Evolutionary conservation across 2,113 vertebrate species (phyloP).

Genomic region (Alexandromys fortis): DNA sequence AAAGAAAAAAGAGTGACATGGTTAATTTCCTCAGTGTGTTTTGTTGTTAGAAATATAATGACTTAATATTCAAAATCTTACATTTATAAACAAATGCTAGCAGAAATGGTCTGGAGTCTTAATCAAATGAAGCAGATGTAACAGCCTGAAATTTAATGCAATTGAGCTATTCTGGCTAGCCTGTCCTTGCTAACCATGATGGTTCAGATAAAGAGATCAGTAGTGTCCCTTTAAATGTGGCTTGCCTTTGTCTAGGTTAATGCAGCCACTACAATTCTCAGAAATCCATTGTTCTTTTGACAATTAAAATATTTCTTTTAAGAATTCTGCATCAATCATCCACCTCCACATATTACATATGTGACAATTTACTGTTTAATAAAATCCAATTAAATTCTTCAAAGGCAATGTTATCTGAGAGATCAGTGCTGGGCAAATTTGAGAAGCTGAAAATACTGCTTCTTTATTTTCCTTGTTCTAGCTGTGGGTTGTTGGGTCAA

Average conservation of each 20-base stretch:
- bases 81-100: not conserved
- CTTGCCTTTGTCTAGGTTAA: constrained; percentile 22
- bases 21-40: not conserved
- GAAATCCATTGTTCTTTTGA: constrained; percentile 56
- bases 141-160: not conserved
- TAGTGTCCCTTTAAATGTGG: not conserved
- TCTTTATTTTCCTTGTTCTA: not conserved
- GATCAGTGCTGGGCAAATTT: not conserved
- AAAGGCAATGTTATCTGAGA: not conserved
- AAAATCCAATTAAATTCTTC: constrained; percentile 26
- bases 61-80: not conserved
- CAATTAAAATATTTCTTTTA: constrained; percentile 40
- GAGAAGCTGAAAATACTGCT: not conserved
- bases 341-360: not conserved
- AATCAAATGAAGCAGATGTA: constrained; percentile 39
- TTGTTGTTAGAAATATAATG: not conserved
- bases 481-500: not conserved
- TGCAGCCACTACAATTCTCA: not conserved
- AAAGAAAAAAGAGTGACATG: not conserved
- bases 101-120: not conserved
- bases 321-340: constrained; percentile 33
- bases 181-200: not conserved
- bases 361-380: constrained; percentile 50
- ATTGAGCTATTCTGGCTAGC: not conserved
- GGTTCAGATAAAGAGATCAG: not conserved